These are phyloP conservation scores for Pseudomyrmex sp. DNA, from an alignment of 1,140 invertebrate genomes.

Conservation along the genomic window DNA sequence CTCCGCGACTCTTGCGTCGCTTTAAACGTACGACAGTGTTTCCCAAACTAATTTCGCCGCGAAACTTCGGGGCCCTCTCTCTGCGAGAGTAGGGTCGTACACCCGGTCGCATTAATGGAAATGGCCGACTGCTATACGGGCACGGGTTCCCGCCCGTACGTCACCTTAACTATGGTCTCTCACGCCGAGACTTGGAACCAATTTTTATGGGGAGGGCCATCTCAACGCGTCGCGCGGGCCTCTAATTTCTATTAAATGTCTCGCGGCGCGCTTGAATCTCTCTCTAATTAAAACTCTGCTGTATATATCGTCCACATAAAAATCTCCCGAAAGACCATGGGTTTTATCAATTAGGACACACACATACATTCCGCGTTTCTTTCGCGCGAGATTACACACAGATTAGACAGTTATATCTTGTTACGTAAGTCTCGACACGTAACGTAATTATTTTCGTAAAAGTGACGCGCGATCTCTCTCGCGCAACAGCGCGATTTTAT, in stretches of 20 bases:
- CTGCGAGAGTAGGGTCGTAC: slow-evolving; percentile 15
- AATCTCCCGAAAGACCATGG: neutral
- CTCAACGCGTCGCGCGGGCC: neutral
- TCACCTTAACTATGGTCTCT: slow-evolving; percentile 39
- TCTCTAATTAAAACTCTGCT: slow-evolving; percentile 46
- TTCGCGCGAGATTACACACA: too few species aligned
- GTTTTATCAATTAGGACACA: neutral
- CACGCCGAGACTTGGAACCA: neutral
- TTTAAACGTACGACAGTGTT: slow-evolving; percentile 56
- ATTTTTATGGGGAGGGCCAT: slow-evolving; percentile 36
- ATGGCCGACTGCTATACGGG: neutral
- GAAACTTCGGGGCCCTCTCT: slow-evolving; percentile 33
- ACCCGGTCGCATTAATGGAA: slow-evolving; percentile 31
- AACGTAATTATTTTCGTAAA: neutral
- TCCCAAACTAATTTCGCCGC: slow-evolving; percentile 58
- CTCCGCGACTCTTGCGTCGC: slow-evolving; percentile 37
- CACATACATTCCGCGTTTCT: neutral
- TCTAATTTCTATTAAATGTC: slow-evolving; percentile 44
- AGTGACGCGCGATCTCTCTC: neutral
- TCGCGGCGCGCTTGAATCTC: slow-evolving; percentile 4
- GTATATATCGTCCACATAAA: neutral
- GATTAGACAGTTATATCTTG: neutral
- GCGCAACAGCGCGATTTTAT: too few species aligned
- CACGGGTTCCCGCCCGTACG: slow-evolving; percentile 4
- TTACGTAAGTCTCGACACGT: neutral